Evolutionary conservation across 2,113 vertebrate genomes (phyloP), one percentile per base, ranked within the genome.

Genomic region (Amphiprion percula): DNA sequence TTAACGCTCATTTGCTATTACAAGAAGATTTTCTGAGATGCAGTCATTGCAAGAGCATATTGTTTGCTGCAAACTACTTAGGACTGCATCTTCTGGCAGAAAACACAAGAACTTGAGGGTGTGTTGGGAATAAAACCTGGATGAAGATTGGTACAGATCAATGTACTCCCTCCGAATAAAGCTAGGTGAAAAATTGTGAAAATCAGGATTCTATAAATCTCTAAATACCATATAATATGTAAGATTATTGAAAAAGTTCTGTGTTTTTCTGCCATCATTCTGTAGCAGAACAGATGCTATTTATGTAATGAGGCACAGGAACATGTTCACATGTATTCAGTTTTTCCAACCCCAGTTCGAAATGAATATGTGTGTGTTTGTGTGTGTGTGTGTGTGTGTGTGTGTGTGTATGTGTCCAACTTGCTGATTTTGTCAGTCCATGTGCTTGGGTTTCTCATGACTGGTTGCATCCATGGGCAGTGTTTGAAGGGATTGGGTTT

Each of bases 401-500:
- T 66, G n/a, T 54, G 14, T 70, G 8, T 58, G 62, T 49, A 52
- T 49, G 28, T 30, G 30, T 30, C 30, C 49, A 68, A 10, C n/a
- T 26, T 77, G 17, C 17, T 23, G 74, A 59, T 56, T 71, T 55
- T 46, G 24, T 16, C 21, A 52, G 21, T 23, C 30, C 53, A 52
- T 73, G 69, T 82, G 41, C 15, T 68, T 68, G 62, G 55, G 61
- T 80, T 81, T 49, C 33, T 85, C 68, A 59, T 74, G 59, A 67
- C 55, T 44, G 37, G 2, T 80, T 58, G 49, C 54, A 58, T 83
- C 74, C 79, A 78, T 64, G 59, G 65, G 59, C 68, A 72, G 39
- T 44, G 59, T 82, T 89, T 82, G 67, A 82, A 75, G 61, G 74
- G 85, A 85, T 77, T 88, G 19, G 44, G 61, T 67, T 67, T 83